A percentile compares a stretch with the other conserved stretches of the same genome.
Conservation (phyloP, 2,888 invertebrate species). For the Drosophila helvetica region DNA sequence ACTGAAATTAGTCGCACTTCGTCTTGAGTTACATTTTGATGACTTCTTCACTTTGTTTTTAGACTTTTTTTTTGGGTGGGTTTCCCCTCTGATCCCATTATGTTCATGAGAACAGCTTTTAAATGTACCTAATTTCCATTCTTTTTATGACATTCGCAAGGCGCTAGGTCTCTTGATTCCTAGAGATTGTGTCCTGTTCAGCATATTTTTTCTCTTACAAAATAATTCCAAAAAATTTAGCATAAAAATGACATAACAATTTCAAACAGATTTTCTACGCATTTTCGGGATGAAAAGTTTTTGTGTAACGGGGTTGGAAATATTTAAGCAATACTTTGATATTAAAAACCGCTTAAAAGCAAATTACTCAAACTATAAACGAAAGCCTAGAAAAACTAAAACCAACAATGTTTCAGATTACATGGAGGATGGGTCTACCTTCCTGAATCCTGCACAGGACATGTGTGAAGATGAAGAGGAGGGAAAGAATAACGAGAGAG, state of each 20-base stretch:
- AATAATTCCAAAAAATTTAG: constrained; percentile 50
- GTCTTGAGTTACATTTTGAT: constrained; percentile 78
- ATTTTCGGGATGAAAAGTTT: constrained; percentile 39
- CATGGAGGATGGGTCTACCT: constrained; percentile 12
- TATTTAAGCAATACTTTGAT: constrained; percentile 64
- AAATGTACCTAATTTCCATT: constrained; percentile 60
- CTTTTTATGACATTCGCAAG: constrained; percentile 55
- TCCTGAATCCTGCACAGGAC: constrained; percentile 43
- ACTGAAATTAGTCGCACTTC: constrained; percentile 70
- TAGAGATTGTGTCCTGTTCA: constrained; percentile 25
- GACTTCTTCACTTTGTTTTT: constrained; percentile 68
- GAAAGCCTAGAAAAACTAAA: constrained; percentile 39
- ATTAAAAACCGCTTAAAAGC: constrained; percentile 71
- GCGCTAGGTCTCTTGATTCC: constrained; percentile 13
- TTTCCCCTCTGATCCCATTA: constrained; percentile 57
- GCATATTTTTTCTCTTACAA: constrained; percentile 29
- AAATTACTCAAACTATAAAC: constrained; percentile 63
- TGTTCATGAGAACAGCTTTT: constrained; percentile 64
- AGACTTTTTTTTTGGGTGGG: not conserved
- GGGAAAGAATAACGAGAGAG: not conserved
- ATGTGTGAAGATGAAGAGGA: constrained; percentile 17
- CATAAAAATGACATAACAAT: constrained; percentile 76
- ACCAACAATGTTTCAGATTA: constrained; percentile 52
- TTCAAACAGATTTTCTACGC: constrained; percentile 70
- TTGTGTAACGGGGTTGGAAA: constrained; percentile 37